Evolutionary conservation across 53 echinoderm and acorn worm genomes (phyloP), one percentile per base, ranked within the genome.

Genomic region (Echinometra lucunter): DNA sequence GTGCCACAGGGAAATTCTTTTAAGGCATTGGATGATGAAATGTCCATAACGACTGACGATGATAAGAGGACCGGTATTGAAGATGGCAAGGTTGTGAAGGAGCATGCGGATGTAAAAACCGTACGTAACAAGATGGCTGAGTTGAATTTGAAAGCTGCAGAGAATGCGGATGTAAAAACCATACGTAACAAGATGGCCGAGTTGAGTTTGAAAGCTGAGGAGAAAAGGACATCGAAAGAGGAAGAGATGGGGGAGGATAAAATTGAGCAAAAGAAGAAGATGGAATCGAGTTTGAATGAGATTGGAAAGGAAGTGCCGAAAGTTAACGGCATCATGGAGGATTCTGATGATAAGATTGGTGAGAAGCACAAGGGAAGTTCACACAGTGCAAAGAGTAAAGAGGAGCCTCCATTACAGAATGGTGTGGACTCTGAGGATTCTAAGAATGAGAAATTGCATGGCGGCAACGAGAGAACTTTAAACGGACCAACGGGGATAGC

Each of bases 401-500:
- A 91, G 16, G 78, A 66, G 21, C 37, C 30, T 35, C 75, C 66
- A 7, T 15, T 87, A 32, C 32, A 28, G 19, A 80, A 96, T 28
- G 88, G 67, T 27, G 87, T 83, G 88, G 58, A 91, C 21, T 44
- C 47, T 5, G 85, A 91, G 2, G 85, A 74, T 25, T 25, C 45
- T 16, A 57, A 75, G 90, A 25, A 38, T 55, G 90, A 90, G 63
- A 90, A 80, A 44, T 45, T 80, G 3, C 95, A 95, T 30, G 91
- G 91, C 6, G 95, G 95, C 15, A 80, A 90, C 34, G 90, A 90
- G 67, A 75, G 60, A 72, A 94, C 82, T 35, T 55, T 58, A 23
- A 82, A 82, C 27, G 94, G 60, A 58, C 90, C 91, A 27, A 27
- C 91, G 5, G 90, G 91, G 12, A 80, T 95, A 6, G 95, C 94